Conservation (phyloP, 1,140 invertebrate genomes). For the Cydia pomonella region DNA sequence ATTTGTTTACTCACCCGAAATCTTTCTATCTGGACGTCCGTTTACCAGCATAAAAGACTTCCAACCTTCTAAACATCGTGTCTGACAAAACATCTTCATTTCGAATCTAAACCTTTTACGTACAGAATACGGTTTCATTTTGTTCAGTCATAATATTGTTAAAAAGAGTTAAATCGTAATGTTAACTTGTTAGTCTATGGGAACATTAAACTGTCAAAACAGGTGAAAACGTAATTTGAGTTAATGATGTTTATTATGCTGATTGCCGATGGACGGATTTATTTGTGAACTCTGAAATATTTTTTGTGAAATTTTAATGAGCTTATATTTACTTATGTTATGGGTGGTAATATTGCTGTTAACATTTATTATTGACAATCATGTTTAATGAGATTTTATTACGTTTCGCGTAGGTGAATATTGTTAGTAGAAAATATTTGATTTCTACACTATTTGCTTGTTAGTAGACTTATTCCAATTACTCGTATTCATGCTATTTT, state of each 20-base stretch:
- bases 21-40: constrained; percentile 22
- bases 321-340: background rate
- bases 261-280: constrained; percentile 26
- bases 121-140: background rate
- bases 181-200: constrained; percentile 11
- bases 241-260: constrained; percentile 33
- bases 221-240: constrained; percentile 31
- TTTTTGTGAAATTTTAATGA: constrained; percentile 27
- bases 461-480: background rate
- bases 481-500: background rate
- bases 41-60: background rate
- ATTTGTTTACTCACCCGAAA: constrained; percentile 22
- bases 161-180: background rate
- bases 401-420: background rate
- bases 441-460: background rate
- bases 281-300: constrained; percentile 14
- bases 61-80: background rate
- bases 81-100: background rate
- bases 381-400: background rate
- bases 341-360: background rate
- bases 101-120: background rate
- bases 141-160: background rate
- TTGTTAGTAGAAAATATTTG: background rate
- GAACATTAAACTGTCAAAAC: constrained; percentile 30
- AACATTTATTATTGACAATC: background rate